Conservation (phyloP, 2,113 vertebrate species). For the Crypturellus undulatus region DNA sequence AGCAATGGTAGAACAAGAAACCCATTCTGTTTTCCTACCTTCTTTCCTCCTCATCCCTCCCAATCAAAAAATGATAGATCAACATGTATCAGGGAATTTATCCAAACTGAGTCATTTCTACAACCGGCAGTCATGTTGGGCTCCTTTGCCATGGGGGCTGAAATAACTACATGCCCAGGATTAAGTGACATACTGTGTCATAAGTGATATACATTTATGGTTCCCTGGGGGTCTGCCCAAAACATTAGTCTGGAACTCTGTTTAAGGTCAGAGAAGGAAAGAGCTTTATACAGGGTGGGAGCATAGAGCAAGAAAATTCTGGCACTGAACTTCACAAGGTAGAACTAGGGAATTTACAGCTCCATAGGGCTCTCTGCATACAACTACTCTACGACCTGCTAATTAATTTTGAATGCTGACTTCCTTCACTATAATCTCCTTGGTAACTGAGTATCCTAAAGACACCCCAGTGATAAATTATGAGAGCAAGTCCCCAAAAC, state of each 20-base stretch:
- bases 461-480: conserved; percentile 26
- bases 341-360: conserved; percentile 59
- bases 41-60: background rate
- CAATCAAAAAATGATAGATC: background rate
- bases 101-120: background rate
- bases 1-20: background rate
- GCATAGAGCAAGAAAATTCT: background rate
- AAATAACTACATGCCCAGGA: conserved; percentile 12
- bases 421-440: conserved; percentile 33
- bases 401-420: conserved; percentile 69
- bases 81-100: background rate
- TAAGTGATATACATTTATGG: conserved; percentile 31
- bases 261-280: conserved; percentile 54
- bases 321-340: conserved; percentile 46
- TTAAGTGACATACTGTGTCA: conserved; percentile 9
- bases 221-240: background rate
- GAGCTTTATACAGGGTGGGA: conserved; percentile 18
- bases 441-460: conserved; percentile 34
- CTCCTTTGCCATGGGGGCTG: background rate
- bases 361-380: conserved; percentile 20
- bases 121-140: background rate
- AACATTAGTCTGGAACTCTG: conserved; percentile 48
- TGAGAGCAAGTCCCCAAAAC: background rate
- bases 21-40: background rate
- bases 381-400: conserved; percentile 56